Conservation (phyloP, 2,888 invertebrate species). For the Sipha maydis region DNA sequence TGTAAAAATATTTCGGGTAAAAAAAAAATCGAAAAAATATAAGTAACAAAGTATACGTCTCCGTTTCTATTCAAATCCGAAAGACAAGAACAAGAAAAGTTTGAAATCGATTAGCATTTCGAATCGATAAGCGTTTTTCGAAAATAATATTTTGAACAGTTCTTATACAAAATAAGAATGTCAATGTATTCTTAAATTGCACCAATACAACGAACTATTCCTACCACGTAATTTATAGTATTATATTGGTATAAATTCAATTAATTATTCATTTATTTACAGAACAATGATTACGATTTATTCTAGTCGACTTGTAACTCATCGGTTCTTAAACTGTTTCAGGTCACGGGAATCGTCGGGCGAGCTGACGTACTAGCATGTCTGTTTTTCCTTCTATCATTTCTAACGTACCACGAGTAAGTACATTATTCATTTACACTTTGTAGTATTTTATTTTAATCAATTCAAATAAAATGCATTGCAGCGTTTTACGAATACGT, state of each 20-base stretch:
- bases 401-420: conserved; percentile 84
- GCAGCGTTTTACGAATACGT: too few relatives aligned
- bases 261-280: background rate
- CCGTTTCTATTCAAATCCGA: background rate
- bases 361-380: conserved; percentile 88
- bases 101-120: background rate
- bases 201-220: too few relatives aligned
- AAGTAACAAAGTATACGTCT: too few relatives aligned
- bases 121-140: background rate
- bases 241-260: background rate
- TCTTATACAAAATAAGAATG: too few relatives aligned
- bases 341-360: conserved; percentile 90
- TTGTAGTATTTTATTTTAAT: background rate
- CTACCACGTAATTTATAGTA: too few relatives aligned
- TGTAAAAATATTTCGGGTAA: too few relatives aligned
- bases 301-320: too few relatives aligned
- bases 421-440: conserved; percentile 65
- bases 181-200: too few relatives aligned
- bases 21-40: too few relatives aligned
- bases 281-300: background rate
- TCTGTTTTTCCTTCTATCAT: conserved; percentile 82
- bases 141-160: background rate
- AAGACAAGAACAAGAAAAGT: too few relatives aligned
- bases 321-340: conserved; percentile 66
- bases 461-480: too few relatives aligned